A percentile compares a stretch with the other conserved stretches of the same genome.
These are phyloP conservation scores for Eleutherodactylus coqui DNA, from an alignment of 2,797 vertebrate species.

Conservation along the genomic window DNA sequence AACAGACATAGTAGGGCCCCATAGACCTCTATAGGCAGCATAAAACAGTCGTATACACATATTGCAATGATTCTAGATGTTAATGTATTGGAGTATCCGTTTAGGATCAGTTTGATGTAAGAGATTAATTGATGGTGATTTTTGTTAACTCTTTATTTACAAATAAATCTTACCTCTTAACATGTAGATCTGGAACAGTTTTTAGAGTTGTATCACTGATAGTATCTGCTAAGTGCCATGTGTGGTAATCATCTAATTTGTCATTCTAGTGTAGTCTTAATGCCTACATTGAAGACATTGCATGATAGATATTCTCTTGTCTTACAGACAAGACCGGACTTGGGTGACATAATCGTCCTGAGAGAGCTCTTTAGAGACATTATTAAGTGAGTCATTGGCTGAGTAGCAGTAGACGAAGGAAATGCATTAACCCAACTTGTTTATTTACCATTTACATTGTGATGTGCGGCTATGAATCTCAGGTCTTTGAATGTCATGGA, in stretches of 20 bases:
- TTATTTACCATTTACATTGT: not conserved
- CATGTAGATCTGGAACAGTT: no score
- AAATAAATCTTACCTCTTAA: no score
- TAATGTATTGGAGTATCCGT: not conserved
- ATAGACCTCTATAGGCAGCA: no score
- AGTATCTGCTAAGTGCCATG: not conserved
- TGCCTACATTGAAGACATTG: not conserved
- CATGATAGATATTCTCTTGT: not conserved
- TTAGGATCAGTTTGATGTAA: not conserved
- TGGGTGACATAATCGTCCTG: not conserved
- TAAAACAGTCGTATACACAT: no score
- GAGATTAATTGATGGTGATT: no score
- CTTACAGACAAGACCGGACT: not conserved
- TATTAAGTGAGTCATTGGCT: conserved; percentile 23
- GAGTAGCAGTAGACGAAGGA: not conserved
- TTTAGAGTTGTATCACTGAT: not conserved
- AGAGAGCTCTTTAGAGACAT: not conserved
- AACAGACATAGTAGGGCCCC: not conserved
- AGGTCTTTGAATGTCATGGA: not conserved
- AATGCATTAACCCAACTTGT: conserved; percentile 12
- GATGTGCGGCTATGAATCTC: not conserved
- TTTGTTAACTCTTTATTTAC: no score
- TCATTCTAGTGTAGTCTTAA: not conserved
- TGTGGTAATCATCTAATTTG: not conserved
- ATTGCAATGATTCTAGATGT: no score